Percentiles rank a stretch among this genome's conserved stretches.
Evolutionary conservation across 2,888 invertebrate genomes (phyloP).

Genomic region (Agrilus mali): DNA sequence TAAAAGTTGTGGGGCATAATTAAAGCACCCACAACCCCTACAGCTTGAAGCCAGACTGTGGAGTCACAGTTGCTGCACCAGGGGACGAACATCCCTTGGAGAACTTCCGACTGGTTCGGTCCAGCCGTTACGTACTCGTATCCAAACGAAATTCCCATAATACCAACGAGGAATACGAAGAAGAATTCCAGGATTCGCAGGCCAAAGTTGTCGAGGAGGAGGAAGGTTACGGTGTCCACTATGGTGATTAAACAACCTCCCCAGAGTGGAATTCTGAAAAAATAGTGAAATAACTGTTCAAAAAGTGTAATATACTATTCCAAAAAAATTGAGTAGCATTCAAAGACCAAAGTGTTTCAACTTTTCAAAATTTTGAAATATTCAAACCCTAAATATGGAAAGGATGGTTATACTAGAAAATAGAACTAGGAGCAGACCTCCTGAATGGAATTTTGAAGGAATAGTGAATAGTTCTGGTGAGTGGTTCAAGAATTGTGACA

Average conservation of each 20-base stretch:
- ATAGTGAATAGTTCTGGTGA: no score
- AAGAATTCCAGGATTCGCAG: conserved; percentile 69
- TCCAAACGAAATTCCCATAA: conserved; percentile 81
- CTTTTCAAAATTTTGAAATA: no score
- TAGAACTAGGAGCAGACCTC: no score
- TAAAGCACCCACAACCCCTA: conserved; percentile 69
- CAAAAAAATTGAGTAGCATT: no score
- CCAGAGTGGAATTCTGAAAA: conserved; percentile 56
- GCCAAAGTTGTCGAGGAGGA: conserved; percentile 74
- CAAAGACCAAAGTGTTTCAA: no score
- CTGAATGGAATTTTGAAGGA: no score
- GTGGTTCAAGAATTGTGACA: no score
- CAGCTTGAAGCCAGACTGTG: conserved; percentile 54
- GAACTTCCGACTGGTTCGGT: conserved; percentile 54
- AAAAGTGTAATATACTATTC: no score
- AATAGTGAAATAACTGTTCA: no score
- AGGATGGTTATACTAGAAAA: no score
- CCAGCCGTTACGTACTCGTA: conserved; percentile 65
- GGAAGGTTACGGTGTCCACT: conserved; percentile 75
- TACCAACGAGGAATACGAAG: conserved; percentile 65
- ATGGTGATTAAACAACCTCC: conserved; percentile 74
- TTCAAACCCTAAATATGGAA: no score
- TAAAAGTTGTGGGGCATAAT: conserved; percentile 90
- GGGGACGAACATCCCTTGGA: conserved; percentile 66
- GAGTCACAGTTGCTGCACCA: conserved; percentile 60